Evolutionary conservation across 1,140 invertebrate genomes (phyloP), one percentile per base, ranked within the genome.

Genomic region (Aphelinus atriplicis): DNA sequence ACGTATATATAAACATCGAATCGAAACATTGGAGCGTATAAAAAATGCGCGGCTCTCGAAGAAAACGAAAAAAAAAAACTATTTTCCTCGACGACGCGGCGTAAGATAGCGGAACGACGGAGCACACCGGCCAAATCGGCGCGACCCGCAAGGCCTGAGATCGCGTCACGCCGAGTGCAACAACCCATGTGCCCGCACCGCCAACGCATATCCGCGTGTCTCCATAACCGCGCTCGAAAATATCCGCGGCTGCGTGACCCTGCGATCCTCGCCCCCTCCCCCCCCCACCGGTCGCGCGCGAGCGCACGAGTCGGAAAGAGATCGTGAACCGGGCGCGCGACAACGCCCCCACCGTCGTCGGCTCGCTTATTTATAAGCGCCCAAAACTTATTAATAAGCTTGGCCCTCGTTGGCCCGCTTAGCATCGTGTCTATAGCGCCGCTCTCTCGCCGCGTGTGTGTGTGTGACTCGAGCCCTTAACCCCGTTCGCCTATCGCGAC

Each of bases 361-460:
- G 6, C 61, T 2, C 45, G 55, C 3, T 42, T 76, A 76, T 76
- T 76, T 71, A 64, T 76, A 71, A 1, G 9, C 62, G n/a, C 9
- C 50, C 47, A 71, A 76, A 71, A 66, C 10, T 71, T 76, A 76
- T 71, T 76, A 71, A 76, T 76, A 76, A 71, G 10, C 61, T 68
- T 67, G 74, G 47, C 74, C 73, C 74, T 76, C 74, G 66, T 71
- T 76, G 74, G 71, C 74, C 74, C 74, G 61, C 69, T 76, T 76
- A 53, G 9, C 51, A 9, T 9, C 4, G 51, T 9, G 51, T 26
- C 26, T 70, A 70, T 10, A 75, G 55, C 50, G 55, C 55, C 56
- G 63, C 62, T 65, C 50, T 68, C 51, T 53, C 26, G 26, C 26
- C 26, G 26, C 26, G 26, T 26, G 26, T 26, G 26, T 26, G 26